phyloP scores from a whole-genome alignment of 2,888 invertebrate genomes.

The Synanthedon myopaeformis region DNA sequence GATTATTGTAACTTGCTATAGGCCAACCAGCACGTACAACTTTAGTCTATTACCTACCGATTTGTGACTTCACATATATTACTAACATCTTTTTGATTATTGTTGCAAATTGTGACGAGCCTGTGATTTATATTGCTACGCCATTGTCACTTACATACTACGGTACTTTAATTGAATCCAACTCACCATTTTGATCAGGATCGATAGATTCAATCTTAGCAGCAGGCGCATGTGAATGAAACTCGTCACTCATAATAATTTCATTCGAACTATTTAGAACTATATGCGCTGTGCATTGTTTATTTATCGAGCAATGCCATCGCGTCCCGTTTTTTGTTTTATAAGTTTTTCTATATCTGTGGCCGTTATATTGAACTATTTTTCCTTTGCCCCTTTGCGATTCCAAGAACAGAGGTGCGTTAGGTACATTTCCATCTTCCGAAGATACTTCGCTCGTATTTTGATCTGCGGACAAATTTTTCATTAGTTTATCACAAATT shows the following conservation, averaged over 20 bases:
- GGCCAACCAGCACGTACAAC: too few species aligned
- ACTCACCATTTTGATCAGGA: constrained; percentile 22
- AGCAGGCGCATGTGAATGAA: constrained; percentile 27
- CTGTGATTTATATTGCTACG: too few species aligned
- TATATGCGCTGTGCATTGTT: constrained; percentile 36
- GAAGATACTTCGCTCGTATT: too few species aligned
- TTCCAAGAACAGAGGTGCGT: constrained; percentile 29
- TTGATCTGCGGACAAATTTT: too few species aligned
- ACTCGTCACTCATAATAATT: constrained; percentile 31
- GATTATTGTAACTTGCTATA: too few species aligned
- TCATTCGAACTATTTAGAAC: constrained; percentile 39
- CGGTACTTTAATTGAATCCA: background rate
- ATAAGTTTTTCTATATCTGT: constrained; percentile 39
- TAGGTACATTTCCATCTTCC: too few species aligned
- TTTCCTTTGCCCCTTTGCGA: constrained; percentile 31
- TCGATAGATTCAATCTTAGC: constrained; percentile 13
- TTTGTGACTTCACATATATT: too few species aligned
- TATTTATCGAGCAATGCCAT: constrained; percentile 42
- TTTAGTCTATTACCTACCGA: too few species aligned
- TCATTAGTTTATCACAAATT: too few species aligned
- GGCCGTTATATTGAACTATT: constrained; percentile 36
- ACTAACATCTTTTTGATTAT: too few species aligned
- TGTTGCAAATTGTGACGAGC: too few species aligned
- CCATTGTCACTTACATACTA: too few species aligned
- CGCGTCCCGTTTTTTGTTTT: constrained; percentile 31